Conservation (phyloP, 2,797 vertebrate genomes). For the Moxostoma hubbsi region DNA sequence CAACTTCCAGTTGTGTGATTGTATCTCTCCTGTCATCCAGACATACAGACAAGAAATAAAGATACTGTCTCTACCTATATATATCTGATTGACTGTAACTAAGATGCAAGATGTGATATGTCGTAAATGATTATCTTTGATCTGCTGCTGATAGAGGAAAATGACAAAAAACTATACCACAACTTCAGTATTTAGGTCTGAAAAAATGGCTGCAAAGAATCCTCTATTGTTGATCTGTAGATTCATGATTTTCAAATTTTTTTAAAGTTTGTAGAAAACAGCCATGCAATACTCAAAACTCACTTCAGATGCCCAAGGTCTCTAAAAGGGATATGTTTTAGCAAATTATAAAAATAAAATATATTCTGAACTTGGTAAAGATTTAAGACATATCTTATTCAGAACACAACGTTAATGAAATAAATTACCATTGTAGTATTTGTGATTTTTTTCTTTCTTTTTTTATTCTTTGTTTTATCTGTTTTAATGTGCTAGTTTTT, state of each 20-base stretch:
- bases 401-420: too few relatives aligned
- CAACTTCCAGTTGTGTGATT: slow-evolving; percentile 22
- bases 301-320: too few relatives aligned
- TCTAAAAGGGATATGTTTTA: too few relatives aligned
- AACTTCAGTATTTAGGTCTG: slow-evolving; percentile 39
- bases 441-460: too few relatives aligned
- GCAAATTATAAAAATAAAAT: too few relatives aligned
- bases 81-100: slow-evolving; percentile 45
- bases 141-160: slow-evolving; percentile 20
- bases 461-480: too few relatives aligned
- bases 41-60: slow-evolving; percentile 47
- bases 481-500: too few relatives aligned
- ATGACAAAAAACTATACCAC: slow-evolving; percentile 25
- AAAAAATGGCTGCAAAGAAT: slow-evolving; percentile 45
- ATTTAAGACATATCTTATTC: too few relatives aligned
- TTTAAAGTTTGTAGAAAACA: not conserved
- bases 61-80: slow-evolving; percentile 47
- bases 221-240: slow-evolving; percentile 9
- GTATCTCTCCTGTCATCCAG: slow-evolving; percentile 29
- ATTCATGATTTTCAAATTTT: not conserved
- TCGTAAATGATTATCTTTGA: slow-evolving; percentile 40
- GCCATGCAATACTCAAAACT: too few relatives aligned
- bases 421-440: too few relatives aligned
- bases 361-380: too few relatives aligned
- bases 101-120: slow-evolving; percentile 42